Evolutionary conservation across 2,888 invertebrate genomes (phyloP), one percentile per base, ranked within the genome.

Genomic region (Uloborus plumipes): DNA sequence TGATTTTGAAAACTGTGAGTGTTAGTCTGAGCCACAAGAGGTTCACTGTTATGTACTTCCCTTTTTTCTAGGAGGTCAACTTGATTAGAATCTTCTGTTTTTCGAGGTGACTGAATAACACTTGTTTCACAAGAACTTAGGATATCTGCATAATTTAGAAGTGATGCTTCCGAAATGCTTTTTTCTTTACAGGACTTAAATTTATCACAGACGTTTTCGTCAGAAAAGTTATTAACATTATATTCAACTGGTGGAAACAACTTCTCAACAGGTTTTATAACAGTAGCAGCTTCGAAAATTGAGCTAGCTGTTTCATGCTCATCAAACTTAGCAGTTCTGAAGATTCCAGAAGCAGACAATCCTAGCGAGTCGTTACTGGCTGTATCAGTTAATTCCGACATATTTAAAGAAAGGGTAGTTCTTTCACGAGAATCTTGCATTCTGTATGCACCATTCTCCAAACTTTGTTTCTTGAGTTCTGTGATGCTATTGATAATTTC

Each of bases 101-200:
- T 80, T 16, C 50, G 69, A 15, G 67, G 14, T 58, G 80, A 50
- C 20, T 74, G 69, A 50, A 69, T 74, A 50, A 65, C 64, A 39
- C 53, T 62, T 53, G 64, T 72, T 50, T 74, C 80, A 74, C 74
- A 74, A 58, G 80, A 47, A 51, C 50, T 58, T 18, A 74, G 64
- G 26, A 69, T 64, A 26, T 64, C 73, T 4, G 74, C 22, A 70
- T 74, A 74, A 49, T 50, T 69, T 9, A 74, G 31, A 14, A 80
- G 7, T 39, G 74, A 62, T 26, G 67, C 49, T 15, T 74, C 58
- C 1, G 69, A 9, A 31, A 67, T 39, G 47, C 9, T 62, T 7
- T 62, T 14, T 58, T 61, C 39, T 64, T 80, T 64, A 62, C 69
- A n/a, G 22, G 50, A 50, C 39, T 58, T 62, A 61, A 67, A 69